phyloP scores from a whole-genome alignment of 35 echinoderm and acorn worm genomes.

The Apostichopus japonicus region DNA sequence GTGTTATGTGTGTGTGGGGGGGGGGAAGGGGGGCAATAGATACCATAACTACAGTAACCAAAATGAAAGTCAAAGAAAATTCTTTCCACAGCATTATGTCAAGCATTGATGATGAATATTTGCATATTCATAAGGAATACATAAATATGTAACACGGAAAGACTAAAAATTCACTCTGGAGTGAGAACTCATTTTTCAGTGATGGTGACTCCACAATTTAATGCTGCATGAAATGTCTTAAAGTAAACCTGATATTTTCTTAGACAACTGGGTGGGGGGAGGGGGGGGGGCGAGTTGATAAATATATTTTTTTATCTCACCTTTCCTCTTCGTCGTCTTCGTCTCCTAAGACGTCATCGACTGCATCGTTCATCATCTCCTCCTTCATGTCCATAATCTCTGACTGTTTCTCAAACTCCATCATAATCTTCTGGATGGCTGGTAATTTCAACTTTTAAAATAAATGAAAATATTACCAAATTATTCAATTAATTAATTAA shows the following conservation, averaged over 20 bases:
- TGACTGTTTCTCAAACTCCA: constrained; percentile 99
- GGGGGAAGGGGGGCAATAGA: no score
- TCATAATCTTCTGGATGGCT: constrained; percentile 99
- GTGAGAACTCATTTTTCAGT: no score
- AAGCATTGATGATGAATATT: no score
- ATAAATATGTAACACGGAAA: no score
- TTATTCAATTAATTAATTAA: no score
- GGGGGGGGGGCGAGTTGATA: no score
- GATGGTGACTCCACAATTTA: neutral
- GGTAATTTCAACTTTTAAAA: constrained; percentile 82
- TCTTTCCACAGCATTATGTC: no score
- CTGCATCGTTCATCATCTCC: constrained; percentile 99
- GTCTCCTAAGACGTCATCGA: constrained; percentile 90
- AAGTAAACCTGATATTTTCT: neutral
- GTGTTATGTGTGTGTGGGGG: no score
- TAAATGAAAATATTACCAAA: neutral
- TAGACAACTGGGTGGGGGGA: neutral
- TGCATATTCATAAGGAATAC: no score
- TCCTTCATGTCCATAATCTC: constrained; percentile 99
- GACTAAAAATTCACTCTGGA: no score
- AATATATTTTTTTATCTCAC: neutral
- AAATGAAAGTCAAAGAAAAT: no score
- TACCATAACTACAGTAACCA: no score
- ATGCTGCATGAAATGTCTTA: neutral
- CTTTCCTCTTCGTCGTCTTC: constrained; percentile 94